Conservation (phyloP, 2,113 vertebrate species). For the Labeo catla region DNA sequence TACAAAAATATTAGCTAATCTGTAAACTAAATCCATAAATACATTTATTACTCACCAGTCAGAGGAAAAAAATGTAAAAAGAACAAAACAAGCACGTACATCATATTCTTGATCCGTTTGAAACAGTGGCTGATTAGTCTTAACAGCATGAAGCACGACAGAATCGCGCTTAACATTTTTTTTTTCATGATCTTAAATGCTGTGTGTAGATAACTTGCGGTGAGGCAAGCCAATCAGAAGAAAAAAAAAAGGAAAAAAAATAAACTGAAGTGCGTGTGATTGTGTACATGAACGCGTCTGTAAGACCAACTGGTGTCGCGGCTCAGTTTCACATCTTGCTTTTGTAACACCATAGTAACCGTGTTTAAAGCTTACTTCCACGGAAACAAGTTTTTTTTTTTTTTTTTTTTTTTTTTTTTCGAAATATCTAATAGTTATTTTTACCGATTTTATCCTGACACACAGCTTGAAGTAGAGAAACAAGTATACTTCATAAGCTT, state of each 20-base stretch:
- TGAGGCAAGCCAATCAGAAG: neutral
- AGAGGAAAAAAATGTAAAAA: neutral
- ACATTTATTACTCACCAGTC: neutral
- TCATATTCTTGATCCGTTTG: too few species aligned
- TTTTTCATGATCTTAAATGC: neutral
- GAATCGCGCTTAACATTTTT: neutral
- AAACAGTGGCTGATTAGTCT: too few species aligned
- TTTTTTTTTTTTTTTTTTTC: too few species aligned
- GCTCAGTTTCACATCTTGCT: neutral
- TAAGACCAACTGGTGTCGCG: neutral
- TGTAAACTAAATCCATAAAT: neutral
- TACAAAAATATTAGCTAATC: too few species aligned
- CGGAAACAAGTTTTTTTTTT: too few species aligned
- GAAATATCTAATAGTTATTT: too few species aligned
- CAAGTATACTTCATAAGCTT: too few species aligned
- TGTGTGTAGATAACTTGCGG: neutral
- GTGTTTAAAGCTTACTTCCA: too few species aligned
- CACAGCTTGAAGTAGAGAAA: too few species aligned
- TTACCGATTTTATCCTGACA: too few species aligned
- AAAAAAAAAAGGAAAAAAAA: neutral
- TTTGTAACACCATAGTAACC: neutral
- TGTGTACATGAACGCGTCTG: neutral
- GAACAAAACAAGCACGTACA: neutral
- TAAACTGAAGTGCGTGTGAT: neutral
- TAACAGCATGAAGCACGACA: neutral